Evolutionary conservation across 2,113 vertebrate species (phyloP).

Genomic region (Paraplagusia blochii): DNA sequence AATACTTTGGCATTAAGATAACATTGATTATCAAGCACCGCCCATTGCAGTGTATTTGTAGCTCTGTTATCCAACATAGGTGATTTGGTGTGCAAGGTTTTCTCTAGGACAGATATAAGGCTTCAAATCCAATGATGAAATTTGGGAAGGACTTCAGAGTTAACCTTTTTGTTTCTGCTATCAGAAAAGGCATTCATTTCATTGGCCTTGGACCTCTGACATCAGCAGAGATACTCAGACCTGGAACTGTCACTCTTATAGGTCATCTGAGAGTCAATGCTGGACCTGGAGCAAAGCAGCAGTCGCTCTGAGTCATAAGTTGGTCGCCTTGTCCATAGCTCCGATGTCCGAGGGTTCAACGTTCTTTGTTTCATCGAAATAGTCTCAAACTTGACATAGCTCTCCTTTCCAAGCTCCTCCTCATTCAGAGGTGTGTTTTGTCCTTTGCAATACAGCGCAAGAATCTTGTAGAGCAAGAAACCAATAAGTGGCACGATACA

Average conservation of each 20-base stretch:
- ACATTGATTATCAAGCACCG: conserved; percentile 10
- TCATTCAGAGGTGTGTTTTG: conserved; percentile 65
- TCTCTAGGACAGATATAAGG: conserved; percentile 47
- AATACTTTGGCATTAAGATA: conserved; percentile 54
- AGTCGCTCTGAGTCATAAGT: conserved; percentile 86
- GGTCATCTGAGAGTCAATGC: conserved; percentile 88
- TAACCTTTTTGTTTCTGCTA: conserved; percentile 3
- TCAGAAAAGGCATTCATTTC: conserved; percentile 52
- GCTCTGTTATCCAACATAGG: conserved; percentile 12
- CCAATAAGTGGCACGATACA: conserved; percentile 81
- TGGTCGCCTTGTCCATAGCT: conserved; percentile 84
- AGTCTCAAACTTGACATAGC: conserved; percentile 94
- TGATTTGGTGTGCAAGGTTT: conserved; percentile 4
- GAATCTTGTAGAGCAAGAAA: conserved; percentile 88
- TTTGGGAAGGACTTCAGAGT: too few relatives aligned
- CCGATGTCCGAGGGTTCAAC: conserved; percentile 68
- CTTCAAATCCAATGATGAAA: conserved; percentile 22
- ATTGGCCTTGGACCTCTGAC: conserved; percentile 11
- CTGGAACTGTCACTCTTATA: conserved; percentile 84
- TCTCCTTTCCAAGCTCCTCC: conserved; percentile 88
- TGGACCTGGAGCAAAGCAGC: conserved; percentile 87
- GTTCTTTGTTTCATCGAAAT: conserved; percentile 83
- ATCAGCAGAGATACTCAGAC: conserved; percentile 84
- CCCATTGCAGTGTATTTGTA: conserved; percentile 15
- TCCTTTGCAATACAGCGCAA: conserved; percentile 78